Base-by-base conservation (phyloP, 2,797 vertebrate species). In the Halcyon smyrnensis region DNA sequence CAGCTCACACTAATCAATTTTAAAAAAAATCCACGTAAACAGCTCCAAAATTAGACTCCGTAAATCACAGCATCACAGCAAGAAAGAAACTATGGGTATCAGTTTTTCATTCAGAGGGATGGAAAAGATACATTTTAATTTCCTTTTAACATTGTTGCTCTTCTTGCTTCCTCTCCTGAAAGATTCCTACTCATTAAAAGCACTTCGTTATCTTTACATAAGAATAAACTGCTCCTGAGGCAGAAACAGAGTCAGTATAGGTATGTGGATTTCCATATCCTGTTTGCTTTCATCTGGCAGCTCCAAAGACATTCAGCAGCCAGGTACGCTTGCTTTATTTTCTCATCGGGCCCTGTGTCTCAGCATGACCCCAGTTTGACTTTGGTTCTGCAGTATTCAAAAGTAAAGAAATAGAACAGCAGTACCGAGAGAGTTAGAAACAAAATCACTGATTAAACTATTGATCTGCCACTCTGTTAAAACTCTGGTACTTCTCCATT, bases 381-480 rank as follows among this genome's bases (percentile, higher is more conserved):
- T 95, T 92, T 91, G 57, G 23, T 79, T 77, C 25, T 45, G n/a
- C 8, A 2, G 32, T 39, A 15, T 30, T 45, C 36, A 50, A 71
- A 93, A 92, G 56, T 30, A 19, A 80, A 82, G 75, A 71, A 93
- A 74, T 53, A 71, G 87, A 78, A 30, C 28, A 88, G 43, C 36
- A 89, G 85, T 20, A 36, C 16, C 50, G 60, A 85, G 45, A 83
- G 73, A 98, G 93, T 93, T 89, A 96, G 75, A 89, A 95, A 82
- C 10, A 62, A 78, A 90, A 37, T 74, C 88, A 73, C 75, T 90
- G 92, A 96, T 95, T 94, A 93, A 93, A 94, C 20, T 95, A 80
- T 86, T 96, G 95, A 95, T 97, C 90, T 90, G 28, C 24, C 57
- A 36, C 45, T n/a, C 84, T 84, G 23, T 77, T 94, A 85, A 93